Base-by-base conservation (phyloP, 2,797 vertebrate species). In the Sebastes diploproa region DNA sequence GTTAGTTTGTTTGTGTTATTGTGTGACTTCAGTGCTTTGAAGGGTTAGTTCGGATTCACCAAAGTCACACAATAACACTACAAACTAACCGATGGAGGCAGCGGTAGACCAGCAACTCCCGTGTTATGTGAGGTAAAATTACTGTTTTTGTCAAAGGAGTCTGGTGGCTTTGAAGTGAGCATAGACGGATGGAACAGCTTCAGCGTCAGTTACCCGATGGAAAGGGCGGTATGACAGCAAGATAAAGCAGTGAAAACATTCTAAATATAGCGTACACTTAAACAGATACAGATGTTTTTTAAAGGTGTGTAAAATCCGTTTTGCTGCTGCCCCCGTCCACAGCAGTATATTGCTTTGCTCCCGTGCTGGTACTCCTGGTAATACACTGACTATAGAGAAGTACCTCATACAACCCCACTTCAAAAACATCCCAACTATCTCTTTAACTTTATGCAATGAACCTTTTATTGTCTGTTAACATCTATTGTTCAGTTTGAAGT, bases 1-100 rank as follows among this genome's bases (percentile, higher is more conserved):
- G 18, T 50, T 50, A 20, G 46, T 20, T 50, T 50, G 46, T 50
- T 4, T 7, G 18, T 50, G 46, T 50, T 50, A 18, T 9, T 50
- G 46, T 50, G 46, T 8, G 18, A 50, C 46, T 50, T 50, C 1
- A 0, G 16, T 50, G 46, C 12, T 50, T 42, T 14, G 6, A 29
- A 29, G 29, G 27, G 27, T 29, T 29, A 29, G 11, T 52, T 52
- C 20, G 3, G 50, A 52, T n/a, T 52, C 50, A 52, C 20, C 8
- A 52, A 5, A 5, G 50, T 52, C 50, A 5, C 50, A 52, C 50
- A 52, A 2, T 52, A n/a, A 52, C 50, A 52, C 50, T 1, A 52
- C 20, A 20, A 52, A 52, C 50, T 52, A 9, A 42, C 3, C 7
- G 18, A 50, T 50, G 0, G 46, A 8, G 18, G 46, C 18, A 0